phyloP scores from a whole-genome alignment of 1,140 invertebrate genomes.

The Conus ventricosus region DNA sequence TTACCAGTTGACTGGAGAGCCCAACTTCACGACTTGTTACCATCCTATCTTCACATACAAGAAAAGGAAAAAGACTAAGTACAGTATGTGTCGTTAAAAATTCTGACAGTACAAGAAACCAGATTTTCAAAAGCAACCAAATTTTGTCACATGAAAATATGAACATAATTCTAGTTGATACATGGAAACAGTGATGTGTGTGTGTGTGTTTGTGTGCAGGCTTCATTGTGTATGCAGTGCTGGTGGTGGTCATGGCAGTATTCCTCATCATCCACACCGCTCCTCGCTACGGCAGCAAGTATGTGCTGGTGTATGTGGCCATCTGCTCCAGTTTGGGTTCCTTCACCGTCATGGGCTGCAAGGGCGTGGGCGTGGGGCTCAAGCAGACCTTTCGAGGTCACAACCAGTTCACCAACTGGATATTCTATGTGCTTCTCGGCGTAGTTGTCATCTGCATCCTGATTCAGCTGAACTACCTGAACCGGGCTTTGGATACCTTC shows the following conservation, averaged over 20 bases:
- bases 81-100: no score
- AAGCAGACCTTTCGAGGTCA: conserved; percentile 84
- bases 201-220: conserved; percentile 64
- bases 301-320: conserved; percentile 91
- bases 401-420: conserved; percentile 75
- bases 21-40: no score
- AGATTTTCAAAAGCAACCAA: no score
- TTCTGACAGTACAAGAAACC: no score
- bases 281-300: conserved; percentile 85
- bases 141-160: no score
- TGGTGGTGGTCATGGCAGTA: conserved; percentile 82
- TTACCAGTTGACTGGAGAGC: no score
- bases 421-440: conserved; percentile 88
- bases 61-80: no score
- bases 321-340: conserved; percentile 94
- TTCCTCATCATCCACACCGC: conserved; percentile 78
- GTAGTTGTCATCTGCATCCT: conserved; percentile 83
- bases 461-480: conserved; percentile 95
- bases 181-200: no score
- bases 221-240: conserved; percentile 86
- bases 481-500: conserved; percentile 91
- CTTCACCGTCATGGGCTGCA: conserved; percentile 95
- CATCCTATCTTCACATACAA: no score
- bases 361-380: conserved; percentile 91
- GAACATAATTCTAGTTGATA: no score